phyloP scores from a whole-genome alignment of 2,797 vertebrate genomes.

The Champsocephalus esox region DNA sequence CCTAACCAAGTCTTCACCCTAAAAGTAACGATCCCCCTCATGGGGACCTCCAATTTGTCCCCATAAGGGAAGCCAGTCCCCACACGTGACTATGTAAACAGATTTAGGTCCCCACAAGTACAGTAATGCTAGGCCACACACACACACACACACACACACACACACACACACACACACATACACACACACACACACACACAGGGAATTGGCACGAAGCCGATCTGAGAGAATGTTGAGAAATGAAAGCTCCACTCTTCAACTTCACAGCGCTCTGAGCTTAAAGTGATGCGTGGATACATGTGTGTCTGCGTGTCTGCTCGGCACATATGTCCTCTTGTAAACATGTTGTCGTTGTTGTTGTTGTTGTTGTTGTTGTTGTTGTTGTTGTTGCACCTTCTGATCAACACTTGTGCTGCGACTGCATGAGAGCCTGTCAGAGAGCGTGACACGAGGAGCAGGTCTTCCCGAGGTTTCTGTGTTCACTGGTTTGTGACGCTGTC shows the following conservation, averaged over 20 bases:
- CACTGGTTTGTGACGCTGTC: neutral
- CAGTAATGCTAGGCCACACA: too few relatives aligned
- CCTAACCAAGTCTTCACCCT: too few relatives aligned
- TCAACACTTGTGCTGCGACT: slow-evolving; percentile 35
- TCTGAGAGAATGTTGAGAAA: too few relatives aligned
- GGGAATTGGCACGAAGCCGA: too few relatives aligned
- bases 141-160: slow-evolving; percentile 10
- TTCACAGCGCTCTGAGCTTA: slow-evolving; percentile 21
- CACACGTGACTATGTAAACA: too few relatives aligned
- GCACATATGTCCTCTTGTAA: slow-evolving; percentile 44
- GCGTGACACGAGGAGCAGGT: neutral
- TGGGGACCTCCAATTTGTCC: too few relatives aligned
- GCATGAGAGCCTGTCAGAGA: slow-evolving; percentile 12
- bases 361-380: slow-evolving; percentile 41
- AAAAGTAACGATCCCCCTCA: too few relatives aligned
- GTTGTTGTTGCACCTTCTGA: slow-evolving; percentile 44
- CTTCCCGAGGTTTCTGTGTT: neutral
- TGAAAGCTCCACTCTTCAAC: neutral
- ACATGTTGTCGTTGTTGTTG: slow-evolving; percentile 39
- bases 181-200: neutral
- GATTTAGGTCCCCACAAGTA: too few relatives aligned
- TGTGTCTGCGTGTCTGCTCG: slow-evolving; percentile 16
- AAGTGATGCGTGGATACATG: slow-evolving; percentile 47
- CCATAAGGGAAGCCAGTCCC: too few relatives aligned
- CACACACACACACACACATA: neutral